Conservation (phyloP, 2,888 invertebrate genomes). For the Drosophila mimetica region DNA sequence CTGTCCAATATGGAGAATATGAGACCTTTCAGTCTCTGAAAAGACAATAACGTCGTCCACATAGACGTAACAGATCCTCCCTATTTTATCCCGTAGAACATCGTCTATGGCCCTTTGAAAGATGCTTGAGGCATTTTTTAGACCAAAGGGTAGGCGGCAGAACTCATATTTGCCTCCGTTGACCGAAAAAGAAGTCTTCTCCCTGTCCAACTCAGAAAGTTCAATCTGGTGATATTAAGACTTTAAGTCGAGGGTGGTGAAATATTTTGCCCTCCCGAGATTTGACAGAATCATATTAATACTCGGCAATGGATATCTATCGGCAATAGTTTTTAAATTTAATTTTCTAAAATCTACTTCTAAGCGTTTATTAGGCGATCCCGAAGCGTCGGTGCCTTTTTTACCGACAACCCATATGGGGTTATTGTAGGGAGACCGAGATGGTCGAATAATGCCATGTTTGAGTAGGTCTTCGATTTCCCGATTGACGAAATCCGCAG, state of each 20-base stretch:
- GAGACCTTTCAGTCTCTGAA: not conserved
- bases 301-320: not conserved
- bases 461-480: not conserved
- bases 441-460: constrained; percentile 4
- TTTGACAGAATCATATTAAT: constrained; percentile 4
- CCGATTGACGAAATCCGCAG: constrained; percentile 1
- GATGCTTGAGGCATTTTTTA: constrained; percentile 4
- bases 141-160: constrained; percentile 1
- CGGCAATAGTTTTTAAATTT: no score
- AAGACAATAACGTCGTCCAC: constrained; percentile 15
- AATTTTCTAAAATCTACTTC: no score
- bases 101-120: constrained; percentile 7
- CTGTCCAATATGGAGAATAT: not conserved
- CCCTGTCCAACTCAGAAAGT: not conserved
- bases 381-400: no score
- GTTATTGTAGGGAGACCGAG: not conserved
- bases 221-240: constrained; percentile 7
- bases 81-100: constrained; percentile 4
- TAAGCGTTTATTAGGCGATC: no score
- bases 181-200: constrained; percentile 4
- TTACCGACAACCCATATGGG: no score
- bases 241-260: constrained; percentile 3
- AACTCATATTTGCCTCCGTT: no score
- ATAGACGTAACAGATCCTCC: constrained; percentile 7
- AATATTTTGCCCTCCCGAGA: not conserved